phyloP scores from a whole-genome alignment of 2,888 invertebrate genomes.

The Synanthedon andrenaeformis region DNA sequence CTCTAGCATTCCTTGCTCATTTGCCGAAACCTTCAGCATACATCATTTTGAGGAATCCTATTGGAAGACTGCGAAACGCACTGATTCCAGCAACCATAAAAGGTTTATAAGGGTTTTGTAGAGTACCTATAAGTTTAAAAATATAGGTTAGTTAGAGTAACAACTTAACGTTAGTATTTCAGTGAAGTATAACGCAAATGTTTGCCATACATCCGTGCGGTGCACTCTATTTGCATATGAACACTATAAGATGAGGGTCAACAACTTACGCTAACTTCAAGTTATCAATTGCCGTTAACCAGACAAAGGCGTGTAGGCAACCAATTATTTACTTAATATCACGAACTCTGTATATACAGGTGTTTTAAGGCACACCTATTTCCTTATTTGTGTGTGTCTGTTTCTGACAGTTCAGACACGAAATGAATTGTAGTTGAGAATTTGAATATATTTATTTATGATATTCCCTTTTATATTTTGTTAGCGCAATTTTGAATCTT shows the following conservation, averaged over 20 bases:
- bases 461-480: no score
- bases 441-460: background rate
- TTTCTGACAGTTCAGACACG: background rate
- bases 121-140: no score
- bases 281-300: background rate
- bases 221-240: no score
- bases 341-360: background rate
- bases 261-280: background rate
- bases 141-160: no score
- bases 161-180: no score
- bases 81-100: no score
- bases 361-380: background rate
- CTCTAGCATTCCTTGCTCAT: no score
- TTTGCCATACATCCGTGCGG: background rate
- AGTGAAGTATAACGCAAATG: background rate
- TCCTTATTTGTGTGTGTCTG: background rate
- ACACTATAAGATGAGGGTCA: background rate
- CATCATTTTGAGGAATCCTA: no score
- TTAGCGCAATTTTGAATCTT: no score
- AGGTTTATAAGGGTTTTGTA: no score
- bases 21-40: no score
- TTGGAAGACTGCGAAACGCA: no score
- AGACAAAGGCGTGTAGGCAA: background rate
- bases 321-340: background rate
- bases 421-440: background rate